Evolutionary conservation across 1,140 invertebrate genomes (phyloP).

Genomic region (Drosophila sechellia): DNA sequence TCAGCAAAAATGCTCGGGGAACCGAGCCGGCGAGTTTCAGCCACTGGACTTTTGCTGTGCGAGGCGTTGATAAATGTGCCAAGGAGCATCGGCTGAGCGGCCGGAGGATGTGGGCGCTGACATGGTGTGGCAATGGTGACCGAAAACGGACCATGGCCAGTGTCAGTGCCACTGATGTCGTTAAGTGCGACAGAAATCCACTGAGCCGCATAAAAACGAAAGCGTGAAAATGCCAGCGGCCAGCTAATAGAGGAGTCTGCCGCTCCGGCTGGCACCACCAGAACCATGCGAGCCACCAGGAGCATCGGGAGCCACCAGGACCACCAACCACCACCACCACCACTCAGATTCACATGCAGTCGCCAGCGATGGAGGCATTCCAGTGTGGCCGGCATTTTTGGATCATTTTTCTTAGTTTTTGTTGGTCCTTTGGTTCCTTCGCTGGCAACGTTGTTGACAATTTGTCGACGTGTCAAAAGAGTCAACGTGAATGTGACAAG

Average conservation of each 20-base stretch:
- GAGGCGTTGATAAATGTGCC: slow-evolving; percentile 72
- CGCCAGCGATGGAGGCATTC: slow-evolving; percentile 17
- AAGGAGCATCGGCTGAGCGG: slow-evolving; percentile 1
- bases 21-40: slow-evolving; percentile 12
- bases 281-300: not conserved
- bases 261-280: slow-evolving; percentile 16
- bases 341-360: slow-evolving; percentile 1
- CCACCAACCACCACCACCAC: no score
- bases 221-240: slow-evolving; percentile 66
- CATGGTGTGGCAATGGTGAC: no score
- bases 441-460: slow-evolving; percentile 77
- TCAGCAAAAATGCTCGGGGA: slow-evolving; percentile 38
- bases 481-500: slow-evolving; percentile 81
- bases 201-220: slow-evolving; percentile 76
- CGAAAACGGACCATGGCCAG: slow-evolving; percentile 11
- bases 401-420: slow-evolving; percentile 48
- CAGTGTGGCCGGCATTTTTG: slow-evolving; percentile 44
- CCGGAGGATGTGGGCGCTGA: no score
- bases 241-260: slow-evolving; percentile 62
- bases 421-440: slow-evolving; percentile 49
- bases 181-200: slow-evolving; percentile 75
- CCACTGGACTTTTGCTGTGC: slow-evolving; percentile 33
- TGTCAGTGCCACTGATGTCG: slow-evolving; percentile 53
- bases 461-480: slow-evolving; percentile 79
- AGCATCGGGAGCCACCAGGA: not conserved